These are phyloP conservation scores for Crypturellus tataupa DNA, from an alignment of 2,797 vertebrate species.

Conservation along the genomic window DNA sequence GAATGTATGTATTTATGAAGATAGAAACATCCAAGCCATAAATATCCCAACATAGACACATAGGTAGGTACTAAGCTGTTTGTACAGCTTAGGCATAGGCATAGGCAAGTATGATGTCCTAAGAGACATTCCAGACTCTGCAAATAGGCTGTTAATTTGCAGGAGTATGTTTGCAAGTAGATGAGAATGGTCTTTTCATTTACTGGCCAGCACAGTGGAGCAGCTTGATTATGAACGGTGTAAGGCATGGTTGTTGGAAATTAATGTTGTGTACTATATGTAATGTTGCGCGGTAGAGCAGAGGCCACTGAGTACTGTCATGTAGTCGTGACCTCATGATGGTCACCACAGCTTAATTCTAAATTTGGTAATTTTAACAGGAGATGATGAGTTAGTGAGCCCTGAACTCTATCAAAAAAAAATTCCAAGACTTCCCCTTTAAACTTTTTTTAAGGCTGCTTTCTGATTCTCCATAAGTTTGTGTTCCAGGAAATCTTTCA, in stretches of 20 bases:
- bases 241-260: neutral
- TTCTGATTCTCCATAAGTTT: neutral
- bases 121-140: neutral
- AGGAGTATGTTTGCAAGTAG: neutral
- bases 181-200: neutral
- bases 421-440: neutral
- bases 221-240: neutral
- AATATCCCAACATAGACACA: neutral
- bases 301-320: neutral
- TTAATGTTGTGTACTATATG: neutral
- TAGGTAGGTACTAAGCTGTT: neutral
- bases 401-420: neutral
- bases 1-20: neutral
- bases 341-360: neutral
- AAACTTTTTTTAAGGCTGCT: neutral
- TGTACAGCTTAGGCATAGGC: neutral
- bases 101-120: neutral
- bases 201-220: neutral
- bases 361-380: neutral
- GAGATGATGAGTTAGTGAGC: neutral
- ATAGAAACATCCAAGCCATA: neutral
- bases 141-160: neutral
- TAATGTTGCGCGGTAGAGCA: neutral
- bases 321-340: neutral
- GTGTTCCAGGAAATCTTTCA: neutral